Evolutionary conservation across 1,140 invertebrate genomes (phyloP).

Genomic region (Pectinophora gossypiella): DNA sequence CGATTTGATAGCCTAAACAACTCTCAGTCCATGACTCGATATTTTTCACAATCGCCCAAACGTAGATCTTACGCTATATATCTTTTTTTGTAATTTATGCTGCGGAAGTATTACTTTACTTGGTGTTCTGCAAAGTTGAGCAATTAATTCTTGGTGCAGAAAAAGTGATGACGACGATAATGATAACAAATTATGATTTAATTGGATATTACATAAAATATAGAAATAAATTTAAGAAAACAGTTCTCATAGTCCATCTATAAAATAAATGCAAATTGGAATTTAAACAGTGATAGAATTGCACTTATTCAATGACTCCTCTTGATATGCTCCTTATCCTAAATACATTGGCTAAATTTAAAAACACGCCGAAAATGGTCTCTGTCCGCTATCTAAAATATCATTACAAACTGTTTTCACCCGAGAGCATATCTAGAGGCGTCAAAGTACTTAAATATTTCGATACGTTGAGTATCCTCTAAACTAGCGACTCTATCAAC

Average conservation of each 20-base stretch:
- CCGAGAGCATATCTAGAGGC: not conserved
- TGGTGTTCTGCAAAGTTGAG: constrained; percentile 12
- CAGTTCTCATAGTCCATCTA: constrained; percentile 4
- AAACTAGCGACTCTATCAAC: constrained; percentile 59
- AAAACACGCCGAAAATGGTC: too few relatives aligned
- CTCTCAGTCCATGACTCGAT: constrained; percentile 49
- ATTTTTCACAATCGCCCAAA: constrained; percentile 19
- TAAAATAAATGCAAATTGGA: constrained; percentile 38
- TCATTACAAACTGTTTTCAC: not conserved
- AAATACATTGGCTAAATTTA: too few relatives aligned
- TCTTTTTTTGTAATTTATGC: not conserved
- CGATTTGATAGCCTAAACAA: constrained; percentile 33
- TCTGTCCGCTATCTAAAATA: too few relatives aligned
- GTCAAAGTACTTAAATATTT: constrained; percentile 3
- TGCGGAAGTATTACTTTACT: not conserved
- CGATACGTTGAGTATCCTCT: constrained; percentile 33
- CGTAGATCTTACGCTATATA: constrained; percentile 8
- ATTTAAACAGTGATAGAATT: constrained; percentile 38
- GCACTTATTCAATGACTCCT: constrained; percentile 30
- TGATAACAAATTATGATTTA: not conserved
- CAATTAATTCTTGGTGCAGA: constrained; percentile 7
- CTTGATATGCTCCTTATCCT: not conserved
- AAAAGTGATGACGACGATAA: not conserved
- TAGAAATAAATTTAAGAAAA: not conserved
- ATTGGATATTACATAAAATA: too few relatives aligned